Evolutionary conservation across 2,888 invertebrate species (phyloP).

Genomic region (Saturnia japonica): DNA sequence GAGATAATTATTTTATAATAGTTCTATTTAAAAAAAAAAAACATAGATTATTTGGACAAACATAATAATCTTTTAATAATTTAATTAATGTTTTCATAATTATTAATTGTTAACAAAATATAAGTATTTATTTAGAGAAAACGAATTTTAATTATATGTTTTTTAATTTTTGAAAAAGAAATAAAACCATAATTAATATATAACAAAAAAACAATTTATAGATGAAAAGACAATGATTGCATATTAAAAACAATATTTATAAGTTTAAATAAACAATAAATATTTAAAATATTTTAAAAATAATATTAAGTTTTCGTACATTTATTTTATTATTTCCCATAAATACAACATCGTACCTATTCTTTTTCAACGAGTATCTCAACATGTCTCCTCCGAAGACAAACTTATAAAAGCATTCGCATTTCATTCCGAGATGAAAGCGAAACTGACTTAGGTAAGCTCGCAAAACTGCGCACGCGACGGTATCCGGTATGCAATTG

Average conservation of each 20-base stretch:
- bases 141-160: conserved; percentile 12
- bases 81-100: not conserved
- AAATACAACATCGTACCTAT: conserved; percentile 25
- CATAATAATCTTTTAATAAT: not conserved
- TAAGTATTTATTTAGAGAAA: not conserved
- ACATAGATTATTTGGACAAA: too few species aligned
- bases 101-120: not conserved
- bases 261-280: not conserved
- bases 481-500: conserved; percentile 63
- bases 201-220: conserved; percentile 18
- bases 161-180: conserved; percentile 20
- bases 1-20: too few species aligned
- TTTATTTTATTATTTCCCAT: not conserved
- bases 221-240: conserved; percentile 11
- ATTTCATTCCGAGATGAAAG: conserved; percentile 70
- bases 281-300: not conserved
- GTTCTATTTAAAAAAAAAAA: too few species aligned
- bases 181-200: conserved; percentile 1
- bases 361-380: conserved; percentile 23
- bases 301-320: not conserved
- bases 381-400: conserved; percentile 28
- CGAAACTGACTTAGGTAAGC: conserved; percentile 57
- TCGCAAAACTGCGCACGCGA: conserved; percentile 74
- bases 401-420: conserved; percentile 37
- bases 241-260: not conserved